Conservation (phyloP, 2,888 invertebrate species). For the Deroplatys truncata region DNA sequence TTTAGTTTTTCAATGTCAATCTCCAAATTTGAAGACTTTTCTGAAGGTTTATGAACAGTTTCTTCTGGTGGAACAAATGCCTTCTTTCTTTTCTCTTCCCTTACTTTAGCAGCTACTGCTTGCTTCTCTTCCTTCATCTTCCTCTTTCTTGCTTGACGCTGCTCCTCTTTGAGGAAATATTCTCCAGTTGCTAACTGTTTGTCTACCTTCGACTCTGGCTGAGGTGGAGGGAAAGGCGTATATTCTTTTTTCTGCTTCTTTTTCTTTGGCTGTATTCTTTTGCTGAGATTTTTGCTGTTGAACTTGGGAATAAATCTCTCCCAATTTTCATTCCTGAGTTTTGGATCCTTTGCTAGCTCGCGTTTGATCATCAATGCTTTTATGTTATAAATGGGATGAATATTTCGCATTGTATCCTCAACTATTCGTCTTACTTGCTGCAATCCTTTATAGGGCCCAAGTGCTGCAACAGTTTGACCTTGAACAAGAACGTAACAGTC, state of each 20-base stretch:
- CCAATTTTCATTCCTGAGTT: slow-evolving; percentile 91
- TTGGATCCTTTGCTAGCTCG: slow-evolving; percentile 90
- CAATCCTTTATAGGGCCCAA: slow-evolving; percentile 93
- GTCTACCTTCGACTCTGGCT: slow-evolving; percentile 86
- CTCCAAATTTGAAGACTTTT: slow-evolving; percentile 40
- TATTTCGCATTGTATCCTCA: slow-evolving; percentile 96
- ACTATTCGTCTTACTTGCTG: slow-evolving; percentile 84
- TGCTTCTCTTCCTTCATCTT: slow-evolving; percentile 78
- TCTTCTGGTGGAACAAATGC: slow-evolving; percentile 81
- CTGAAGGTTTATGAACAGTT: slow-evolving; percentile 35
- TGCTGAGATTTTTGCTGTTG: slow-evolving; percentile 80
- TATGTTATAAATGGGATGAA: slow-evolving; percentile 98
- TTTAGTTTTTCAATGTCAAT: slow-evolving; percentile 70
- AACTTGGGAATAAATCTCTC: slow-evolving; percentile 94
- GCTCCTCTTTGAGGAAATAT: slow-evolving; percentile 89
- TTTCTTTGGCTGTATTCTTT: slow-evolving; percentile 82
- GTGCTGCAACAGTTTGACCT: slow-evolving; percentile 92
- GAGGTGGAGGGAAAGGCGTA: slow-evolving; percentile 96
- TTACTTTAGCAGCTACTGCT: slow-evolving; percentile 63
- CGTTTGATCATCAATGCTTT: slow-evolving; percentile 96
- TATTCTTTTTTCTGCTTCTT: slow-evolving; percentile 89
- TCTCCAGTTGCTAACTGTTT: slow-evolving; percentile 91
- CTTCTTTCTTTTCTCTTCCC: slow-evolving; percentile 72
- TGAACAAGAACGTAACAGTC: slow-evolving; percentile 82
- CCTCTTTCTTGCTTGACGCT: slow-evolving; percentile 64